Conservation (phyloP, 2,888 invertebrate genomes). For the Neoscelio sp. region DNA sequence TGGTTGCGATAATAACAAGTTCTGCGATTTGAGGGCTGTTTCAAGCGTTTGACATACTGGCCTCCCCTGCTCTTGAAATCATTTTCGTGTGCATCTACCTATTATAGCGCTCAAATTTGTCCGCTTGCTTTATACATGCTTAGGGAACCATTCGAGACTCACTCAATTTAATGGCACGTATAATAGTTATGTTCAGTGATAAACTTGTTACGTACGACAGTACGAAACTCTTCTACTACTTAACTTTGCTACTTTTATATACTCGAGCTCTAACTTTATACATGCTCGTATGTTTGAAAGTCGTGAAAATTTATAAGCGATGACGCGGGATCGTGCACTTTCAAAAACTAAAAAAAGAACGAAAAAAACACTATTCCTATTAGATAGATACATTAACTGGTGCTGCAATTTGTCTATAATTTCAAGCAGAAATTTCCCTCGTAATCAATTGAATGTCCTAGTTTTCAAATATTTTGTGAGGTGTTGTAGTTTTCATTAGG, state of each 20-base stretch:
- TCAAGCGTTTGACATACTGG: conserved; percentile 45
- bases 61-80: conserved; percentile 31
- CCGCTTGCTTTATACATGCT: conserved; percentile 7
- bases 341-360: too few relatives aligned
- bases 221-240: neutral
- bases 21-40: conserved; percentile 38
- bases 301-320: neutral
- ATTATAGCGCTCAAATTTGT: conserved; percentile 15
- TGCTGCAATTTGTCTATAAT: too few relatives aligned
- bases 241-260: neutral
- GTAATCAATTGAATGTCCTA: too few relatives aligned
- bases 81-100: conserved; percentile 27
- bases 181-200: conserved; percentile 7
- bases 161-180: conserved; percentile 10
- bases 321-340: neutral
- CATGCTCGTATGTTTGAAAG: neutral
- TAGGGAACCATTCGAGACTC: conserved; percentile 7
- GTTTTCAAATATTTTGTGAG: too few relatives aligned
- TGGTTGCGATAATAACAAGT: conserved; percentile 43
- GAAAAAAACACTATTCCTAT: too few relatives aligned
- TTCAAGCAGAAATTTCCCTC: too few relatives aligned
- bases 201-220: conserved; percentile 2
- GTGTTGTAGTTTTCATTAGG: too few relatives aligned
- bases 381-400: too few relatives aligned
- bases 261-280: neutral